Percentiles rank a stretch among this genome's conserved stretches.
These are phyloP conservation scores for Choristoneura fumiferana DNA, from an alignment of 1,140 invertebrate genomes.

Conservation along the genomic window DNA sequence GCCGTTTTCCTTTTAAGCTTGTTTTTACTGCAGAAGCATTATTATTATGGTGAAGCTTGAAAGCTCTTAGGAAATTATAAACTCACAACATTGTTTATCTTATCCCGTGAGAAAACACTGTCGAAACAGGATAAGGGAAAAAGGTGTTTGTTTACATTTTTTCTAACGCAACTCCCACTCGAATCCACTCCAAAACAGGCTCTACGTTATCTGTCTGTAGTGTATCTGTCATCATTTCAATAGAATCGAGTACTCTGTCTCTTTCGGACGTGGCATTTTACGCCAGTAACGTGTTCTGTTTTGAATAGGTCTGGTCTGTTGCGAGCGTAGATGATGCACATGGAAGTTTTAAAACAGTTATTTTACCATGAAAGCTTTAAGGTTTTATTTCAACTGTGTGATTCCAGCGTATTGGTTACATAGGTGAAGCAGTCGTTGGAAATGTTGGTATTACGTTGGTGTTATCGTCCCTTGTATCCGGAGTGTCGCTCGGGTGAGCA, in stretches of 20 bases:
- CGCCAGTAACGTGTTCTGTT: constrained; percentile 16
- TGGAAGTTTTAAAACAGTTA: too few relatives aligned
- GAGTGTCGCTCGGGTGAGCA: constrained; percentile 48
- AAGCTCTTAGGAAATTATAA: not conserved
- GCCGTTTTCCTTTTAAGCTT: not conserved
- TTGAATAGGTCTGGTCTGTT: constrained; percentile 7
- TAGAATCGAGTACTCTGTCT: constrained; percentile 22
- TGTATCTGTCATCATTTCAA: constrained; percentile 35
- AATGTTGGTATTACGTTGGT: constrained; percentile 40
- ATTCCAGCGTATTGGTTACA: constrained; percentile 15
- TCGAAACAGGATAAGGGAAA: not conserved
- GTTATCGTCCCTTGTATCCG: constrained; percentile 60
- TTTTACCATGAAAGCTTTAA: constrained; percentile 19
- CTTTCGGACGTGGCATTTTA: constrained; percentile 12
- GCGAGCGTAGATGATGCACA: too few relatives aligned
- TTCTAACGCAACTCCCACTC: constrained; percentile 34
- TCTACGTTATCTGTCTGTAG: constrained; percentile 39
- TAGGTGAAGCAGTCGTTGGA: constrained; percentile 31
- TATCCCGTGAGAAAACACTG: not conserved
- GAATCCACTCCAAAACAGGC: constrained; percentile 47
- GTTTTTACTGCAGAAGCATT: not conserved
- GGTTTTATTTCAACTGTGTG: constrained; percentile 24
- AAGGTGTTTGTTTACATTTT: constrained; percentile 49
- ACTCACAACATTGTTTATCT: not conserved
- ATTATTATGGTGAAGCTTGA: not conserved